A percentile compares a stretch with the other conserved stretches of the same genome.
These are phyloP conservation scores for Eupithecia dodoneata DNA, from an alignment of 2,888 invertebrate genomes.

Conservation along the genomic window DNA sequence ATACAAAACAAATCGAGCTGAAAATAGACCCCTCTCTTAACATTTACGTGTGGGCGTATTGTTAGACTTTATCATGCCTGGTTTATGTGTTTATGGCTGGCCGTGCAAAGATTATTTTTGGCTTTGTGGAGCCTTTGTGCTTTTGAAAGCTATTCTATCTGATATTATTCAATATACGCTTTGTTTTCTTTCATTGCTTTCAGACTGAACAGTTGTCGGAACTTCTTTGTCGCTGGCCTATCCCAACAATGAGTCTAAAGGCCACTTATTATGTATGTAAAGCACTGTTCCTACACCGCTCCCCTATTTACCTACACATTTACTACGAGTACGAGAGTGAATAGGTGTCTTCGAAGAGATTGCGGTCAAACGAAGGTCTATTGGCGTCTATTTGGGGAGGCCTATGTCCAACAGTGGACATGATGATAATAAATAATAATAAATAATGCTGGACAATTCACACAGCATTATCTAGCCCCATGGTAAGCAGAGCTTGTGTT, in stretches of 20 bases:
- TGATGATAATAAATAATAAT: no score
- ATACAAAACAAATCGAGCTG: slow-evolving; percentile 1
- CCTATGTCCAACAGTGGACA: no score
- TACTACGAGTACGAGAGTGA: no score
- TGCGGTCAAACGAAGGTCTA: no score
- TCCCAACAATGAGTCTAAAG: neutral
- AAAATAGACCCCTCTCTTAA: slow-evolving; percentile 8
- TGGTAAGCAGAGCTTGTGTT: no score
- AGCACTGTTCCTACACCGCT: neutral
- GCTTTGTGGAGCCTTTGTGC: neutral
- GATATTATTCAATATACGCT: slow-evolving; percentile 1
- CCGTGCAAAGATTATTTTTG: slow-evolving; percentile 9
- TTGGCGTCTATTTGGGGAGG: no score
- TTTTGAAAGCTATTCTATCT: neutral
- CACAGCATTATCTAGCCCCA: no score
- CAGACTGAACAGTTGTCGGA: neutral
- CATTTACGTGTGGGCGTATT: slow-evolving; percentile 18
- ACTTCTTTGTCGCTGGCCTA: neutral
- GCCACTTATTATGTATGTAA: neutral
- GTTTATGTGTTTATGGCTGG: slow-evolving; percentile 25
- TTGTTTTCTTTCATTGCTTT: slow-evolving; percentile 2
- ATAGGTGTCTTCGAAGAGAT: no score
- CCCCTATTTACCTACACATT: neutral
- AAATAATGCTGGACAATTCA: no score
- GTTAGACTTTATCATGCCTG: slow-evolving; percentile 28